Base-by-base conservation (phyloP, 2,888 invertebrate genomes). In the Paralinhomoeus sp. region DNA sequence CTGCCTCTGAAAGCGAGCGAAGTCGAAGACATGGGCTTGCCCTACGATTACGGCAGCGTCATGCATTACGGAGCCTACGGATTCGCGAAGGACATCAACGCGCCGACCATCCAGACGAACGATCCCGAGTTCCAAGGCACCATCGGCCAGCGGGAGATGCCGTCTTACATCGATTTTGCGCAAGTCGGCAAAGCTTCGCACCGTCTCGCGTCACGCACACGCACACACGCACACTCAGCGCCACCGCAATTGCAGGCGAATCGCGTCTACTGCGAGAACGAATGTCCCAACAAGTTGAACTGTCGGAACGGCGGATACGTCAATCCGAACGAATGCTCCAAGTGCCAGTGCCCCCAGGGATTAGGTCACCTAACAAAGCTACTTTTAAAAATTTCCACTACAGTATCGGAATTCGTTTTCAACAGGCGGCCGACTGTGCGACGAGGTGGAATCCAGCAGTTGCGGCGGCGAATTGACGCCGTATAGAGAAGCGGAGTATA, bases 31-130 rank as follows among this genome's bases (percentile, higher is more conserved):
- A 9, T 3, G 21, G 3, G 15, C 7, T 18, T 17, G 7, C 24
- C 39, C 20, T 39, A 39, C 39, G 24, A 39, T 21, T 45, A 21
- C 31, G 47, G 47, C 13, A 38, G 40, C 17, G 55, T 56, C 33
- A 56, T 56, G 60, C 59, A 60, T 44, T 60, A 61, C 45, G 57
- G 56, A 23, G 53, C 56, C 1, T 59, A 49, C 44, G 57, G 57
- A 1, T 59, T 59, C 45, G 57, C 59, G 15, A 45, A 51, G 2
- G 53, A 59, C 40, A 56, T 55, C 1, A 54, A 57, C 41, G 48
- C 50, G 1, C 57, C 57, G 3, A 55, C 57, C 0, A 57, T 59
- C 33, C 46, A 55, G 18, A 57, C 58, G 2, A 31, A 56, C 7
- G 58, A 59, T 38, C 41, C 43, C 43, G 45, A 46, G 15, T 53